Conservation (phyloP, 2,888 invertebrate species). For the Xylota segnis region DNA sequence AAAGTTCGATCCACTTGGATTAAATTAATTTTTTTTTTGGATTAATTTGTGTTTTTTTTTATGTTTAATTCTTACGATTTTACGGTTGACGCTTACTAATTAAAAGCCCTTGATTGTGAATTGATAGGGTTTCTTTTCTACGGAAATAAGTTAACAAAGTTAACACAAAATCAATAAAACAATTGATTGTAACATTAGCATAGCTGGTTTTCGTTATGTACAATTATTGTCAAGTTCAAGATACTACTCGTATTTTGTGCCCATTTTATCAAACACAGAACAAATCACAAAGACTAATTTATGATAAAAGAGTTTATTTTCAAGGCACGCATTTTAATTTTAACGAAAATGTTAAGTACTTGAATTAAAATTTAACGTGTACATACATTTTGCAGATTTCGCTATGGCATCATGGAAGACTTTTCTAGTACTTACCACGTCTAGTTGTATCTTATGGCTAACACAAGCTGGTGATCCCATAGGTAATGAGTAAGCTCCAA, state of each 20-base stretch:
- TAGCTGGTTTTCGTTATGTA: conserved; percentile 3
- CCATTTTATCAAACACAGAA: neutral
- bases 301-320: neutral
- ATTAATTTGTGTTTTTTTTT: neutral
- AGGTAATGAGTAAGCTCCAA: conserved; percentile 59
- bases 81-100: conserved; percentile 4
- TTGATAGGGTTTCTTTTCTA: conserved; percentile 57
- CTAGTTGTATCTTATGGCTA: conserved; percentile 45
- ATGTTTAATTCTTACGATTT: neutral
- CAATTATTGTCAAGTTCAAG: conserved; percentile 65
- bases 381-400: conserved; percentile 57
- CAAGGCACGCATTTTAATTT: neutral
- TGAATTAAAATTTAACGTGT: neutral
- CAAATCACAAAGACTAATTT: neutral
- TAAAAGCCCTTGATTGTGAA: conserved; percentile 37
- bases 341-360: neutral
- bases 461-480: conserved; percentile 72
- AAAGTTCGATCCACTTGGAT: neutral
- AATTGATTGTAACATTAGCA: conserved; percentile 8
- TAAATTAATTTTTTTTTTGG: neutral
- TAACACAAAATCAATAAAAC: conserved; percentile 53
- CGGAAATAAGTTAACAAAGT: conserved; percentile 10
- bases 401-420: conserved; percentile 58
- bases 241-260: neutral
- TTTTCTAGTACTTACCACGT: conserved; percentile 50